Base-by-base conservation (phyloP, 1,140 invertebrate species). In the Aricia agestis region DNA sequence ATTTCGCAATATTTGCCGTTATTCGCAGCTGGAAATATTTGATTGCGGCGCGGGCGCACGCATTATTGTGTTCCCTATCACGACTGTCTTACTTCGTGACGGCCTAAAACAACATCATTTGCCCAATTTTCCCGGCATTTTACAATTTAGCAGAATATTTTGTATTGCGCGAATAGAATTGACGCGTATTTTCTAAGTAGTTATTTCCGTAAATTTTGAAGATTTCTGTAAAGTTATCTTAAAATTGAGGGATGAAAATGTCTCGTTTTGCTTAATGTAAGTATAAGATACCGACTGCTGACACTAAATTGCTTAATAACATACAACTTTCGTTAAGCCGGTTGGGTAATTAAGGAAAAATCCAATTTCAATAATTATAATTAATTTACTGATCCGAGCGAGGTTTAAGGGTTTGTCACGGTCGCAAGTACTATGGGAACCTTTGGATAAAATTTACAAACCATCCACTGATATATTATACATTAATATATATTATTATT, bases 51-150 rank as follows among this genome's bases (percentile, higher is more conserved):
- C 17, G 17, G 18, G 59, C 45, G 45, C 45, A 52, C 45, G 45
- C 45, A 52, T 19, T 63, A 63, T 63, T 63, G 59, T 63, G 59
- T 19, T 11, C 58, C n/a, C 19, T 63, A 63, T 63, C 59, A 63
- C 59, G 59, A 63, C 59, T 19, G 59, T 19, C 59, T 25, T 19
- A 63, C 18, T 25, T 63, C 59, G 59, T 63, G 58, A 59, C 58
- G 18, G 9, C 11, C 10, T 25, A 10, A 63, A 18, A 19, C 59
- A 11, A 63, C 17, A 19, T 63, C 18, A 63, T 63, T 63, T 25
- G 18, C 58, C 18, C 59, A 63, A 18, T 63, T 63, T 63, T 25
- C 17, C 10, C 45, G 45, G 45, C 13, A 52, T 52, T 52, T 52
- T 52, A 52, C 13, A 11, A 52, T 4, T 52, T 52, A 52, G 45